Evolutionary conservation across 2,113 vertebrate genomes (phyloP).

Genomic region (Pygoscelis antarcticus): DNA sequence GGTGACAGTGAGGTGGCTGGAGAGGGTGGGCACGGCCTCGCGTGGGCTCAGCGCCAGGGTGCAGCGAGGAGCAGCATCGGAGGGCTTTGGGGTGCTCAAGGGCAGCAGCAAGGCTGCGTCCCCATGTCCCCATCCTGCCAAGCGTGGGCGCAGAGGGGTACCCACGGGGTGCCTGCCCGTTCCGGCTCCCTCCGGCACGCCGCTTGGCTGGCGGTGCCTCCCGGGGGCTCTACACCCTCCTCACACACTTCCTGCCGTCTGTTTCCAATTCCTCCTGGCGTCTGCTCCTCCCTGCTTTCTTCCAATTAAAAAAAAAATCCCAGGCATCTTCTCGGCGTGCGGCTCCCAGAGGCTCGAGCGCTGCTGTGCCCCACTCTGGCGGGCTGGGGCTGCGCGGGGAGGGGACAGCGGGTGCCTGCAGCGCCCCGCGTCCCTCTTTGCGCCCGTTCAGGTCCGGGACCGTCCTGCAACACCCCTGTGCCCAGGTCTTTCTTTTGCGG

Average conservation of each 20-base stretch:
- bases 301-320: conserved; percentile 42
- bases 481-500: neutral
- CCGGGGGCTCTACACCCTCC: conserved; percentile 21
- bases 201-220: conserved; percentile 36
- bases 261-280: conserved; percentile 66
- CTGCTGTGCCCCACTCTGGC: rapidly evolving
- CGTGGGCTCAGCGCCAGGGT: no score
- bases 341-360: neutral
- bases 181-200: neutral
- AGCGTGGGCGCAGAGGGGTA: neutral
- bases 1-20: no score
- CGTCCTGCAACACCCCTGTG: neutral
- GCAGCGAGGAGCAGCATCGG: no score
- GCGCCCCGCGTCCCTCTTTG: neutral
- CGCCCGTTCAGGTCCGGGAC: neutral
- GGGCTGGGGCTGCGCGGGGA: neutral
- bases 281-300: conserved; percentile 36
- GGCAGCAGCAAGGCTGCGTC: no score
- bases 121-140: no score
- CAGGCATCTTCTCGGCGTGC: neutral
- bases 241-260: conserved; percentile 61
- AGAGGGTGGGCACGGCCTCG: no score
- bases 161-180: rapidly evolving
- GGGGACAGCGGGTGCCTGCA: rapidly evolving
- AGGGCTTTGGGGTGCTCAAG: no score